Percentiles rank a stretch among this genome's conserved stretches.
Evolutionary conservation across 30 jellyfish, hydroid and myxozoan genomes (phyloP).

Genomic region (Mastigias papua): DNA sequence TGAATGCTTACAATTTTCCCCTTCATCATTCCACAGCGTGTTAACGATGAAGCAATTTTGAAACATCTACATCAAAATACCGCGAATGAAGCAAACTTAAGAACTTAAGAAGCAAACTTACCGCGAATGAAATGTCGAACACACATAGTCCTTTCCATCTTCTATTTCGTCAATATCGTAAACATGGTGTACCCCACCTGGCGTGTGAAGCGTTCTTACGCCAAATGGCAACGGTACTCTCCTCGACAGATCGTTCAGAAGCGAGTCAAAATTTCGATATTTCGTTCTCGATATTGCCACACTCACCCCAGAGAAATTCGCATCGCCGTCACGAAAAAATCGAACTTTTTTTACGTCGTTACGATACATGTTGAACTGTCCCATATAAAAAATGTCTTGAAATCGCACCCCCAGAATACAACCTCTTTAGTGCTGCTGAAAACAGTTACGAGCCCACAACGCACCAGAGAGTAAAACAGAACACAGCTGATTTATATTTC

Average conservation of each 20-base stretch:
- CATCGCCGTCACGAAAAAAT: slow-evolving; percentile 91
- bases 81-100: not conserved
- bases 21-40: too few species aligned
- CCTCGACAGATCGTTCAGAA: slow-evolving; percentile 74
- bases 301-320: slow-evolving; percentile 84
- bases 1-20: too few species aligned
- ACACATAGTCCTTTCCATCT: slow-evolving; percentile 88
- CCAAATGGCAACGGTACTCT: slow-evolving; percentile 94
- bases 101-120: not conserved
- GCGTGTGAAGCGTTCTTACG: slow-evolving; percentile 86
- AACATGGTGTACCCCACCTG: slow-evolving; percentile 87
- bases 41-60: not conserved
- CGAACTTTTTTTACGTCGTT: slow-evolving; percentile 75
- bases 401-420: not conserved
- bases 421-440: too few species aligned
- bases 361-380: slow-evolving; percentile 14
- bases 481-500: too few species aligned
- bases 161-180: slow-evolving; percentile 62
- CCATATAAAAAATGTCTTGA: not conserved
- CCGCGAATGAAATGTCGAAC: slow-evolving; percentile 79
- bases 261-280: slow-evolving; percentile 76
- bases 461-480: too few species aligned
- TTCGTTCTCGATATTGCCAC: slow-evolving; percentile 71
- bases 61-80: not conserved
- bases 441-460: too few species aligned